phyloP scores from a whole-genome alignment of 2,797 vertebrate genomes.

The Chloroceryle inda region DNA sequence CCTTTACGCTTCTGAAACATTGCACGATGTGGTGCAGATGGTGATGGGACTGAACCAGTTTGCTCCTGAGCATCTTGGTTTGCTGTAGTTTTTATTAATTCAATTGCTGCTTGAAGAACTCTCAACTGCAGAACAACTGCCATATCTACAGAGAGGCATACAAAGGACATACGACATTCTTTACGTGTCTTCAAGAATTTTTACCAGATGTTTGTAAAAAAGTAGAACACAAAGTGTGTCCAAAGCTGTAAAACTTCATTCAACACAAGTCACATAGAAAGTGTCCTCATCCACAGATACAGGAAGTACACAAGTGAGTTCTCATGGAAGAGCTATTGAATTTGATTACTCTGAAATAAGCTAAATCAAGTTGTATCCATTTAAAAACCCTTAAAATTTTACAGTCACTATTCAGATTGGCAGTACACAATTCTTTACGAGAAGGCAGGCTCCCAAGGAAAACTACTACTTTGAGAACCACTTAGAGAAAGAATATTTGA shows the following conservation, averaged over 20 bases:
- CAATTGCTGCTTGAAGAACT: conserved; percentile 93
- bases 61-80: conserved; percentile 88
- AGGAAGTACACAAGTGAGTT: neutral
- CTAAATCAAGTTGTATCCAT: neutral
- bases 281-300: neutral
- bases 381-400: neutral
- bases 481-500: neutral
- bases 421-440: neutral
- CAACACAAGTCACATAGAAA: neutral
- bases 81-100: conserved; percentile 94
- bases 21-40: conserved; percentile 80
- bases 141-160: conserved; percentile 85
- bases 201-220: neutral
- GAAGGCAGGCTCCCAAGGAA: neutral
- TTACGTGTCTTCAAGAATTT: neutral
- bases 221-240: neutral
- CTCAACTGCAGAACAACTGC: conserved; percentile 93
- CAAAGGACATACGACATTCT: neutral
- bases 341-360: neutral
- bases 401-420: neutral
- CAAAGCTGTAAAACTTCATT: neutral
- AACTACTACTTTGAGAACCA: neutral
- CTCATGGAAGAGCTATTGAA: neutral
- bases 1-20: conserved; percentile 91
- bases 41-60: conserved; percentile 74